A percentile compares a stretch with the other conserved stretches of the same genome.
phyloP scores from a whole-genome alignment of 2,888 invertebrate species.

The Myopa testacea region DNA sequence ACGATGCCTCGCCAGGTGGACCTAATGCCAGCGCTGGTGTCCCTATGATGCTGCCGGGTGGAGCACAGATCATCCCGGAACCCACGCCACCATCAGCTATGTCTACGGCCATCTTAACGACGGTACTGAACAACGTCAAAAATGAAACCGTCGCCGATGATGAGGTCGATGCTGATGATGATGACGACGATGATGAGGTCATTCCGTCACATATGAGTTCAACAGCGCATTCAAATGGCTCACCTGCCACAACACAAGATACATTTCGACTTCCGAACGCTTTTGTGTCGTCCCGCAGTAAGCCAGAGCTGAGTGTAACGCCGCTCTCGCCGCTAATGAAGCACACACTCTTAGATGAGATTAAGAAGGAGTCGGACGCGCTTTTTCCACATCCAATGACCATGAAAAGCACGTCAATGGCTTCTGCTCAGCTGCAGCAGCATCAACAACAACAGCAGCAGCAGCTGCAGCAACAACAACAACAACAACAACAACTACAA shows the following conservation, averaged over 20 bases:
- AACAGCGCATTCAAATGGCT: neutral
- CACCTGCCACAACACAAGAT: constrained; percentile 39
- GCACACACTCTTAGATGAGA: constrained; percentile 50
- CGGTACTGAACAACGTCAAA: constrained; percentile 62
- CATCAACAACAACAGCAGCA: constrained; percentile 1
- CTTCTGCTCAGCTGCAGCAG: constrained; percentile 22
- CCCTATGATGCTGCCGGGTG: constrained; percentile 60
- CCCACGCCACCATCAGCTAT: constrained; percentile 49
- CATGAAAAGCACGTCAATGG: constrained; percentile 10
- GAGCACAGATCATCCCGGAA: constrained; percentile 63
- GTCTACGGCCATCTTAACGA: constrained; percentile 19
- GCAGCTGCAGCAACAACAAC: constrained; percentile 1
- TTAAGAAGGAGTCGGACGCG: constrained; percentile 61
- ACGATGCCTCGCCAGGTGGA: constrained; percentile 54
- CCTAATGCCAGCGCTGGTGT: constrained; percentile 57
- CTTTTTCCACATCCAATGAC: constrained; percentile 46
- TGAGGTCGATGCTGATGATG: constrained; percentile 48
- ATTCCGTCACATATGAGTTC: constrained; percentile 43
- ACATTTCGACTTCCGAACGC: constrained; percentile 49
- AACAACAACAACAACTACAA: constrained; percentile 40
- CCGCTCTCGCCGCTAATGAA: constrained; percentile 51
- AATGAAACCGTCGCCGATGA: constrained; percentile 59
- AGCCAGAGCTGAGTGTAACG: constrained; percentile 56
- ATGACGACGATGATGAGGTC: constrained; percentile 52
- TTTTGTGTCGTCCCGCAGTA: constrained; percentile 50